Base-by-base conservation (phyloP, 2,888 invertebrate species). In the Deilephila porcellus region DNA sequence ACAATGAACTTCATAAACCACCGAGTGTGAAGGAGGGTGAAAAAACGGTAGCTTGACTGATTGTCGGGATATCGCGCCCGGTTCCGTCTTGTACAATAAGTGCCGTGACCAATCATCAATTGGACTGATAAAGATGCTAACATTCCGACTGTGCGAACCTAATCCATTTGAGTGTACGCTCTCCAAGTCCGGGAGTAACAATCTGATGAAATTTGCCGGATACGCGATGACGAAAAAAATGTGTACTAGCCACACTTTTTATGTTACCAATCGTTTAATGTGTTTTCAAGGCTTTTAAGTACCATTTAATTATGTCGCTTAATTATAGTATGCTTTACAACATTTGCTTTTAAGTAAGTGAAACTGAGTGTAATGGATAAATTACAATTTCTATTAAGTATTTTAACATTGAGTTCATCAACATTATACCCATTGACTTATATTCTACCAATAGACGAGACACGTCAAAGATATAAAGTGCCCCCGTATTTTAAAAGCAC, bases 111-210 rank as follows among this genome's bases (percentile, higher is more conserved):
- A 73, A 73, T 73, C 70, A 19, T 73, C 70, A 73, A 73, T 73
- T 32, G 73, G 64, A 73, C 11, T 60, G 72, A 63, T 72, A 72
- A 56, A 72, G 72, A 72, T 45, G 72, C 56, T 45, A n/a, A 63
- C 63, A 56, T 64, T 64, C 72, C 53, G 56, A 34, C 71, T 60
- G 75, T 75, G 64, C 78, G 74, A 76, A 70, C 71, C 80, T 74
- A 81, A 83, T 80, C 78, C 76, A 80, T 75, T 78, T 74, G 73
- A 77, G 71, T 76, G 73, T 56, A 56, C 52, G 72, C 72, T 74
- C 60, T 72, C 70, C 71, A 77, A 79, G 78, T 85, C 85, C 85
- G 84, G 85, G 85, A 83, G 82, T 83, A 85, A 84, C 75, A 84
- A 82, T 83, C 84, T 80, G 71, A 71, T 53, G 73, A 45, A 74